A percentile compares a stretch with the other conserved stretches of the same genome.
phyloP scores from a whole-genome alignment of 2,888 invertebrate species.

The Brachyopa scutellaris region DNA sequence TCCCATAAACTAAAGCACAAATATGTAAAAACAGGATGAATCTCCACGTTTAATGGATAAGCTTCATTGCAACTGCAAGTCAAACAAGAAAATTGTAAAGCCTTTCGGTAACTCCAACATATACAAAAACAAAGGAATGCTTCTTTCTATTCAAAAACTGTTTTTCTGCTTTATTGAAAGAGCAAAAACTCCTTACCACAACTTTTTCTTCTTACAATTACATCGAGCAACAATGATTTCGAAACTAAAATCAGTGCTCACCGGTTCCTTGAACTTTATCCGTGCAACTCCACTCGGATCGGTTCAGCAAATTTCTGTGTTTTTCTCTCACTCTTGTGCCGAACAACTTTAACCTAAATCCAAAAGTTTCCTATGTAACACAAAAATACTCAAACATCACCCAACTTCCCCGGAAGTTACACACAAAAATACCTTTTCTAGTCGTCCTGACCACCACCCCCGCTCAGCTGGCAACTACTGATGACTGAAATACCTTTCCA shows the following conservation, averaged over 20 bases:
- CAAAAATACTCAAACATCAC: conserved; percentile 7
- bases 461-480: background rate
- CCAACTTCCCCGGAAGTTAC: conserved; percentile 23
- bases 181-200: no score
- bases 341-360: conserved; percentile 69
- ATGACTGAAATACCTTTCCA: conserved; percentile 63
- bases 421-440: conserved; percentile 44
- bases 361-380: conserved; percentile 61
- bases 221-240: conserved; percentile 40
- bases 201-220: conserved; percentile 38
- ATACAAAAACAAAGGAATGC: no score
- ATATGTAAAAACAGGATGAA: no score
- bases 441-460: no score
- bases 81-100: no score
- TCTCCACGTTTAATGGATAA: no score
- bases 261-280: conserved; percentile 58
- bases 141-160: no score
- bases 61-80: no score
- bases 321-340: background rate
- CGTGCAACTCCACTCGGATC: conserved; percentile 3
- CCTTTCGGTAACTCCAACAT: no score
- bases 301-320: background rate
- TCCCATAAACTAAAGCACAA: no score
- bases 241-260: conserved; percentile 35
- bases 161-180: no score